Evolutionary conservation across 2,113 vertebrate genomes (phyloP), one percentile per base, ranked within the genome.

Genomic region (Zapornia atra): DNA sequence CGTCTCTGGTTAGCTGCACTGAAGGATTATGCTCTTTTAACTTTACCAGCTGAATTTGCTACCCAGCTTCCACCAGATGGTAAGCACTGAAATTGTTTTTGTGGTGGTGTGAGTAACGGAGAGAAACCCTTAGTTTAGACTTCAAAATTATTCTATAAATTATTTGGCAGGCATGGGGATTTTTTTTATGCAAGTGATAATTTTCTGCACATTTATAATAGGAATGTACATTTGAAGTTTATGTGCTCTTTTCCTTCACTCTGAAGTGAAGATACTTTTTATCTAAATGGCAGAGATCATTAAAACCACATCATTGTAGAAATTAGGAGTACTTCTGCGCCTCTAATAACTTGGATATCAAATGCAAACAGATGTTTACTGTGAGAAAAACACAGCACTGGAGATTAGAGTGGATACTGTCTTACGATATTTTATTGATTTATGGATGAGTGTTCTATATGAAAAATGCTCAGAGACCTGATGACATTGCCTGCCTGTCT

Each of bases 1-100:
- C 98, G 98, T 24, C 99, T 99, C 75, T 99, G 99, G 99, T 96
- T 99, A 94, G 99, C 99, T 59, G 99, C 99, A 1, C 97, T 99
- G 91, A 98, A 98, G 86, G 99, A 99, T 97, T 99, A 99, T 4
- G 99, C 99, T 5, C 98, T 99, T 93, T 97, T 99, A 94, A 99
- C 99, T 53, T 97, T 99, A 94, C 99, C 99, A 53, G 98, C 99
- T 14, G 99, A 99, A 97, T 99, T 99, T 97, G 98, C 99, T 92
- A 99, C 99, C 91, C 99, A 99, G 97, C 99, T 99, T 81, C 99
- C 99, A n/a, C 98, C 99, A 80, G 99, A 99, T 44, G 99, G 99
- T 99, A 98, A 96, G 89, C 73, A 56, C 56, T 63, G 7, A 10
- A 24, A 48, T 73, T 79, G 13, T 46, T 92, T 13, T 53, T 80